Evolutionary conservation across 2,797 vertebrate species (phyloP), one percentile per base, ranked within the genome.

Genomic region (Pantherophis alleghaniensis): DNA sequence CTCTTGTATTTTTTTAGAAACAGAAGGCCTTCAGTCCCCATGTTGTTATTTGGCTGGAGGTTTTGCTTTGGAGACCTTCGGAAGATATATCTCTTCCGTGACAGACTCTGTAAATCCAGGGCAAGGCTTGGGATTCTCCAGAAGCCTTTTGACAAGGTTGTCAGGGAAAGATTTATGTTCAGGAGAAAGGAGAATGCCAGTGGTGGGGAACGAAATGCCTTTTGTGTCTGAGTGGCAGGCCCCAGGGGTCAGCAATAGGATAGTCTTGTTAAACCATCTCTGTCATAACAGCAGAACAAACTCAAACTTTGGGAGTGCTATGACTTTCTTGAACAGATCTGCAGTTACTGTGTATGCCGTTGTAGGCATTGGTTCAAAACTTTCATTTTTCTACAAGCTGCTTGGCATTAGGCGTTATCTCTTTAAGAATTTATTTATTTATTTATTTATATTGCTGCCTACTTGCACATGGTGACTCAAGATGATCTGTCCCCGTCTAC

Each of bases 21-120:
- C 7, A 57, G 53, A 56, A n/a, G 90, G 90, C 87, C 86, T 2
- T 47, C 92, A 4, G 5, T 53, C 90, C 51, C 47, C 28, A 24
- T 0, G 4, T 88, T 9, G 32, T 92, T 0, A 26, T 56, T 61
- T 86, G 89, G 63, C 86, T 0, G 0, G 5, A 16, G 91, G 93
- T 95, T 94, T 11, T 57, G 37, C 55, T 89, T 95, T 18, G 4
- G 86, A 92, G 89, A 74, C 86, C 92, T 83, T 90, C 86, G 66
- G 66, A 86, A 37, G 91, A 37, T 32, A 37, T 32, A 79, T 56
- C 13, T 7, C 32, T 60, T 61, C n/a, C 11, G 57, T 28, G 95
- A 94, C 89, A 90, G 51, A 1, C 74, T 94, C 92, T 94, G 94
- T 94, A 93, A 94, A 96, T 11, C 93, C 92, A 61, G 59, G 3